A percentile compares a stretch with the other conserved stretches of the same genome.
These are phyloP conservation scores for Trissolcus basalis DNA, from an alignment of 1,140 invertebrate genomes.

Conservation along the genomic window DNA sequence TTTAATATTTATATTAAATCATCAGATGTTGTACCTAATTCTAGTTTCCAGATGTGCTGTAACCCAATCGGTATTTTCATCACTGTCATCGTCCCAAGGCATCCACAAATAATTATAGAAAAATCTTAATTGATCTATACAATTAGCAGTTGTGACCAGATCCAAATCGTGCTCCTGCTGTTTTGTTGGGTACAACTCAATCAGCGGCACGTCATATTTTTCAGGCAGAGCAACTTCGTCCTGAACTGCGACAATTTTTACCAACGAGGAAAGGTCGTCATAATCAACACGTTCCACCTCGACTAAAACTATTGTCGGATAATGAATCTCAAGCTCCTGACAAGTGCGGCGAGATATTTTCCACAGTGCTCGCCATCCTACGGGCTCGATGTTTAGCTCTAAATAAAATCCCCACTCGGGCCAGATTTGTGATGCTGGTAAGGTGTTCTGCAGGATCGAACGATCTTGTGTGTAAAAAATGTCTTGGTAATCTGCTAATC, in stretches of 20 bases:
- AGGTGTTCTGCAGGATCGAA: conserved; percentile 62
- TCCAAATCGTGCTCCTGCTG: conserved; percentile 78
- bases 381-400: conserved; percentile 78
- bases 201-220: conserved; percentile 77
- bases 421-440: conserved; percentile 76
- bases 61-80: conserved; percentile 78
- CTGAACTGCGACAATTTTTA: conserved; percentile 78
- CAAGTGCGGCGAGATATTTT: conserved; percentile 79
- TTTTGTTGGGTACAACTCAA: conserved; percentile 79
- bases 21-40: conserved; percentile 59
- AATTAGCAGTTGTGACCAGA: conserved; percentile 70
- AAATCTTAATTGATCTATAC: conserved; percentile 75
- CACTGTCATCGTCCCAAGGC: conserved; percentile 81
- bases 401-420: conserved; percentile 78
- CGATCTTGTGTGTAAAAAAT: conserved; percentile 68
- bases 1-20: not conserved
- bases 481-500: conserved; percentile 76
- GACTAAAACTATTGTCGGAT: conserved; percentile 79
- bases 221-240: conserved; percentile 79
- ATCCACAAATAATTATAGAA: conserved; percentile 80
- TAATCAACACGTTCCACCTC: conserved; percentile 76
- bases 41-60: conserved; percentile 77
- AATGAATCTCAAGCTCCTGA: conserved; percentile 77
- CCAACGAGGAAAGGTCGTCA: conserved; percentile 73
- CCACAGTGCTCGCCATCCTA: conserved; percentile 81